phyloP scores from a whole-genome alignment of 2,888 invertebrate species.

The Xanthia togata region DNA sequence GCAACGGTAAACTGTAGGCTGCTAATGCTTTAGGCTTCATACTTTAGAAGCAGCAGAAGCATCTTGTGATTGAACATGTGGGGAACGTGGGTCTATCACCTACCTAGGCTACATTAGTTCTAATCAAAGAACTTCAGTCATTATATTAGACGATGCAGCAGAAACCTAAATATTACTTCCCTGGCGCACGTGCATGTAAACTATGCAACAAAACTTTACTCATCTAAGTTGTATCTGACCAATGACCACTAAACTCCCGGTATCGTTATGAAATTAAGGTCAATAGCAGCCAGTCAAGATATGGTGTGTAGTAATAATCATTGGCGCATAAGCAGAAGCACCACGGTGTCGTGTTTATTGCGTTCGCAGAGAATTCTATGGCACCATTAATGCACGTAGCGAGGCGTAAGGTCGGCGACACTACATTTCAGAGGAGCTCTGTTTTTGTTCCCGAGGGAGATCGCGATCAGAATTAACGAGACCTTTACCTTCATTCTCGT shows the following conservation, averaged over 20 bases:
- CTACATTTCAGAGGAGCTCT: constrained; percentile 59
- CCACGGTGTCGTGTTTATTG: constrained; percentile 62
- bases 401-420: constrained; percentile 63
- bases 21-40: background rate
- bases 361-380: constrained; percentile 62
- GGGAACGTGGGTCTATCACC: background rate
- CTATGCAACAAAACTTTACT: constrained; percentile 42
- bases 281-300: constrained; percentile 40
- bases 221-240: constrained; percentile 36
- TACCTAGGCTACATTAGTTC: background rate
- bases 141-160: constrained; percentile 14
- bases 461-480: constrained; percentile 61
- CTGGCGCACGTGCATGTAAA: constrained; percentile 16
- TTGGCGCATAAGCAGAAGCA: constrained; percentile 58
- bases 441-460: constrained; percentile 57
- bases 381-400: constrained; percentile 66
- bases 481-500: constrained; percentile 58
- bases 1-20: background rate
- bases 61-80: background rate
- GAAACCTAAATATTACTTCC: constrained; percentile 25
- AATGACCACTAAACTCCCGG: constrained; percentile 20
- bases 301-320: constrained; percentile 58
- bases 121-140: constrained; percentile 34
- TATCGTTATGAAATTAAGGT: constrained; percentile 44
- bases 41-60: background rate